Evolutionary conservation across 2,797 vertebrate genomes (phyloP).

Genomic region (Telmatherina bonti): DNA sequence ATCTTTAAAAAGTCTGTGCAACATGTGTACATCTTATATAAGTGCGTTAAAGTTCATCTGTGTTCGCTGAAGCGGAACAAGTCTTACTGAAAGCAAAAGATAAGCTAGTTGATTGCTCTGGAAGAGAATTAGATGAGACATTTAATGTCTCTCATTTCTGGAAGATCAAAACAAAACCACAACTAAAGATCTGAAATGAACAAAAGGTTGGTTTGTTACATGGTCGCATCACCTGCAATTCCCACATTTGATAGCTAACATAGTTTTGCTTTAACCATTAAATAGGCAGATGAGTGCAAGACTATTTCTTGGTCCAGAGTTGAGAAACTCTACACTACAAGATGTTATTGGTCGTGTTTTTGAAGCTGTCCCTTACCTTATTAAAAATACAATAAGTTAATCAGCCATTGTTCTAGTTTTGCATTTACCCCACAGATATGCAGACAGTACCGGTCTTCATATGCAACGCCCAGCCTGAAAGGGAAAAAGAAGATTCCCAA

Average conservation of each 20-base stretch:
- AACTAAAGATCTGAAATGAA: not conserved
- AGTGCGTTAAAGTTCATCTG: slow-evolving; percentile 6
- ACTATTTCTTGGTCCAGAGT: slow-evolving; percentile 2
- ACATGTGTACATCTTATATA: slow-evolving; percentile 11
- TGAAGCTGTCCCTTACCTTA: not conserved
- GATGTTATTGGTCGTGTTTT: not conserved
- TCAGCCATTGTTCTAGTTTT: not conserved
- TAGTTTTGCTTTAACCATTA: not conserved
- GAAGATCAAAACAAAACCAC: not conserved
- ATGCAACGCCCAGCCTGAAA: slow-evolving; percentile 1
- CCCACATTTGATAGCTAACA: not conserved
- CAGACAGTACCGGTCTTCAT: not conserved
- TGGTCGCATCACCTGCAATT: not conserved
- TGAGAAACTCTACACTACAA: not conserved
- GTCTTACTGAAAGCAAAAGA: slow-evolving; percentile 9
- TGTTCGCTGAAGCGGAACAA: not conserved
- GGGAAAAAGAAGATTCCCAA: not conserved
- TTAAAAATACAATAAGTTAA: not conserved
- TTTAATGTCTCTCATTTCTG: not conserved
- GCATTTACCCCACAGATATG: slow-evolving; percentile 3
- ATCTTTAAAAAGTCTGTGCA: slow-evolving; percentile 21
- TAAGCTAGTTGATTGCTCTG: not conserved
- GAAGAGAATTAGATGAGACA: not conserved
- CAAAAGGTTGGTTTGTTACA: not conserved
- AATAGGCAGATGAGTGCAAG: not conserved